A percentile compares a stretch with the other conserved stretches of the same genome.
Evolutionary conservation across 1,140 invertebrate species (phyloP).

Genomic region (Achatina immaculata): DNA sequence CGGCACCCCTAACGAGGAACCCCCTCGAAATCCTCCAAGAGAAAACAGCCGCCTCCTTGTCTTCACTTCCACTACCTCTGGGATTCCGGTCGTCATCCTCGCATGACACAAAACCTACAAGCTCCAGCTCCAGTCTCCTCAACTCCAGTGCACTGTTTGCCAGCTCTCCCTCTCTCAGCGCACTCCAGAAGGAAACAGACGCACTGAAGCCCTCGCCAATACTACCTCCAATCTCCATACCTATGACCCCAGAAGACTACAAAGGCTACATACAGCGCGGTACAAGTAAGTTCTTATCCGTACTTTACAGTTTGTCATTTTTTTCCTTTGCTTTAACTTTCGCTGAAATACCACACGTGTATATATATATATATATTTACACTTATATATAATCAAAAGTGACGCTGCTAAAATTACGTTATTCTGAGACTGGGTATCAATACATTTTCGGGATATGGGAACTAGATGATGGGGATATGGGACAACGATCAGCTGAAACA

Average conservation of each 20-base stretch:
- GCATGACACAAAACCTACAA: background rate
- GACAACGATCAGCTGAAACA: too few relatives aligned
- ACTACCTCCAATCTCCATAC: constrained; percentile 40
- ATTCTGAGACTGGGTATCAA: too few relatives aligned
- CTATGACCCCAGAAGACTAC: constrained; percentile 44
- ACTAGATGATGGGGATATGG: too few relatives aligned
- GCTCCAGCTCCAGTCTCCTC: constrained; percentile 29
- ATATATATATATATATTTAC: too few relatives aligned
- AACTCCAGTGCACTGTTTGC: constrained; percentile 37
- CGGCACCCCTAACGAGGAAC: constrained; percentile 7
- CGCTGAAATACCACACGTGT: too few relatives aligned
- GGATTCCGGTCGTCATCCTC: background rate
- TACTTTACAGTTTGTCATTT: background rate
- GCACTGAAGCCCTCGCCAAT: constrained; percentile 44
- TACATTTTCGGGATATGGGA: too few relatives aligned
- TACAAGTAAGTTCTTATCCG: constrained; percentile 41
- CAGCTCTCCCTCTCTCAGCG: constrained; percentile 39
- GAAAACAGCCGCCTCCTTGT: constrained; percentile 36
- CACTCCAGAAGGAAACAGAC: constrained; percentile 44
- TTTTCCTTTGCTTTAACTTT: too few relatives aligned
- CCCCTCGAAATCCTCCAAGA: constrained; percentile 35
- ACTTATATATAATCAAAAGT: too few relatives aligned
- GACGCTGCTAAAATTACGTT: too few relatives aligned
- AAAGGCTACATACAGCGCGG: constrained; percentile 47
- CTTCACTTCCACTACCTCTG: constrained; percentile 32